Conservation (phyloP, 2,797 vertebrate genomes). For the Pseudochaenichthys georgianus region DNA sequence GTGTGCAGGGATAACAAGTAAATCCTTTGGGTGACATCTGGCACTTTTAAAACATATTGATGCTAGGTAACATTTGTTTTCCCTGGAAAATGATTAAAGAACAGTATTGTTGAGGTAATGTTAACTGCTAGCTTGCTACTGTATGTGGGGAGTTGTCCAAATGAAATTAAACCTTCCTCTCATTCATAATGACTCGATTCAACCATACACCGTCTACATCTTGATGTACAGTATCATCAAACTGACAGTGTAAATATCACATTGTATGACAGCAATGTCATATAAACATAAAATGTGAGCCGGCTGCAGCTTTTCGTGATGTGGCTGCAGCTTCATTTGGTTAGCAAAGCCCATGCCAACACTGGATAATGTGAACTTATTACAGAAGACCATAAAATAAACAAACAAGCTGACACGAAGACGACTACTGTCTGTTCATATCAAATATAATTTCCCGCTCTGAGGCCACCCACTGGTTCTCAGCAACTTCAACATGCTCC, state of each 20-base stretch:
- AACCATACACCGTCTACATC: constrained; percentile 1
- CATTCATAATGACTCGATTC: background rate
- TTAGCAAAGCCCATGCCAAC: constrained; percentile 50
- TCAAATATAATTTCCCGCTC: constrained; percentile 1
- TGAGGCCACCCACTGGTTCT: constrained; percentile 22
- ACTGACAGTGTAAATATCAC: background rate
- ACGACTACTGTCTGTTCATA: constrained; percentile 11
- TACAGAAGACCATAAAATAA: constrained; percentile 29
- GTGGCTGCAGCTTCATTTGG: constrained; percentile 57
- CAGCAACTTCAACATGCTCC: constrained; percentile 11
- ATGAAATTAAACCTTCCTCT: background rate
- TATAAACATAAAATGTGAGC: constrained; percentile 14
- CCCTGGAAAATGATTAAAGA: background rate
- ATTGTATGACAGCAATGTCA: constrained; percentile 11
- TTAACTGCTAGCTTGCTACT: background rate
- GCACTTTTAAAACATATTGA: background rate
- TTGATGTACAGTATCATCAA: background rate
- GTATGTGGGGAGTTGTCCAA: background rate
- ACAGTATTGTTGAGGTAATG: background rate
- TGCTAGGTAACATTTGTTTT: background rate
- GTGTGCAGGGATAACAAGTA: background rate
- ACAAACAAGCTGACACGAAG: constrained; percentile 37
- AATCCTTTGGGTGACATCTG: background rate
- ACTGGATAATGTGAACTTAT: constrained; percentile 14
- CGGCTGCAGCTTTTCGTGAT: background rate